Conservation (phyloP, 2,797 vertebrate species). For the Acanthurus leucopareius region DNA sequence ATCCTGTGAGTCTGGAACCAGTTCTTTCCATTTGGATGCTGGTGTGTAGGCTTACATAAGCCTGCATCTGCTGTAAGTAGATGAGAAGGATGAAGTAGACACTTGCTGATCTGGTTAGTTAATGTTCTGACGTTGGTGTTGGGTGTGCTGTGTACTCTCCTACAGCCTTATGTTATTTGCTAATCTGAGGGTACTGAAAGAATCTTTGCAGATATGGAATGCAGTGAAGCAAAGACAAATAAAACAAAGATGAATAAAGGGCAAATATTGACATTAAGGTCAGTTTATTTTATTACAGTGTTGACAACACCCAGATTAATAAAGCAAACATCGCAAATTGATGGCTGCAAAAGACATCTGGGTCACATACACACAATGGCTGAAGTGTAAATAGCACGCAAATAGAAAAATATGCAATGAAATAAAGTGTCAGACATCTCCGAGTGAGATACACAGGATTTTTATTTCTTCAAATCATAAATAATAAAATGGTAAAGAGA, state of each 20-base stretch:
- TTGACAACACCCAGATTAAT: slow-evolving; percentile 18
- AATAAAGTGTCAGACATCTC: slow-evolving; percentile 12
- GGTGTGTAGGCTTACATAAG: slow-evolving; percentile 51
- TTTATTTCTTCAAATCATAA: slow-evolving; percentile 49
- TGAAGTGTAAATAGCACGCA: slow-evolving; percentile 22
- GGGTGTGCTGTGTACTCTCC: slow-evolving; percentile 26
- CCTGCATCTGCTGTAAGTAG: slow-evolving; percentile 32
- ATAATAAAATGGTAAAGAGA: slow-evolving; percentile 52
- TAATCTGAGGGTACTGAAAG: slow-evolving; percentile 34
- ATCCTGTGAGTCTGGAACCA: slow-evolving; percentile 51
- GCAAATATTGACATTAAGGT: slow-evolving; percentile 53
- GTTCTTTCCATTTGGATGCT: slow-evolving; percentile 51
- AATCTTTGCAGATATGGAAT: slow-evolving; percentile 33
- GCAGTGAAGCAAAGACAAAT: slow-evolving; percentile 14
- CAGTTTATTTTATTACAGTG: slow-evolving; percentile 48
- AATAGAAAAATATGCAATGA: slow-evolving; percentile 21
- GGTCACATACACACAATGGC: slow-evolving; percentile 1
- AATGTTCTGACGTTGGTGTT: slow-evolving; percentile 31
- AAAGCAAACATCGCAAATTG: slow-evolving; percentile 49
- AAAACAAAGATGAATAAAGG: slow-evolving; percentile 29
- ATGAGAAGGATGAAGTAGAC: slow-evolving; percentile 40
- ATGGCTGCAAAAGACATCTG: slow-evolving; percentile 52
- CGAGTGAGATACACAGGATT: slow-evolving; percentile 21
- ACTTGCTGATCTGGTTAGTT: slow-evolving; percentile 54
- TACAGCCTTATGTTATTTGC: slow-evolving; percentile 21